Evolutionary conservation across 2,113 vertebrate genomes (phyloP).

Genomic region (Ia io): DNA sequence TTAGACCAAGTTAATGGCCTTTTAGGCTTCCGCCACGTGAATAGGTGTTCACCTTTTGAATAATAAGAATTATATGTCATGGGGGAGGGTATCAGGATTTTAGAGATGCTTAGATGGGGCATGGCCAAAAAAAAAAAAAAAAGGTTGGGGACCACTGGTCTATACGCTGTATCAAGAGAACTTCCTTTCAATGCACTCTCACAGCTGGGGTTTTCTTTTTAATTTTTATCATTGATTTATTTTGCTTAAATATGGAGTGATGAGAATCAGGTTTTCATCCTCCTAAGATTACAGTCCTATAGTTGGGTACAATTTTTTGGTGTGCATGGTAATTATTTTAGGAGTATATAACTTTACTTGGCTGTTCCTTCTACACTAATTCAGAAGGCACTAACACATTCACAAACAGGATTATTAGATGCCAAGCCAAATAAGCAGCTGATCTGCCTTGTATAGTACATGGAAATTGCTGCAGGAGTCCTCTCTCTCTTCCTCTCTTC

Average conservation of each 20-base stretch:
- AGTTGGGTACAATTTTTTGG: slow-evolving; percentile 61
- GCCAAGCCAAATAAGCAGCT: slow-evolving; percentile 67
- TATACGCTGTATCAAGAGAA: not conserved
- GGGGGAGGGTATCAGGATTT: too few species aligned
- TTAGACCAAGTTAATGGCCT: too few species aligned
- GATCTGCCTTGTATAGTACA: slow-evolving; percentile 58
- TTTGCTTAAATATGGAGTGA: slow-evolving; percentile 61
- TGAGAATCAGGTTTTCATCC: slow-evolving; percentile 43
- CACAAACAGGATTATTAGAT: slow-evolving; percentile 71
- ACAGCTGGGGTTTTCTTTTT: not conserved
- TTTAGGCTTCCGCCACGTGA: too few species aligned
- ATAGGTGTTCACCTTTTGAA: too few species aligned
- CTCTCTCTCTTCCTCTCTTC: not conserved
- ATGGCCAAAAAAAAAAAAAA: too few species aligned
- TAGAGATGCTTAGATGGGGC: too few species aligned
- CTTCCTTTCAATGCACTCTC: not conserved
- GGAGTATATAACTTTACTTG: slow-evolving; percentile 70
- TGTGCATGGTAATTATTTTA: slow-evolving; percentile 66
- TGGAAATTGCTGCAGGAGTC: slow-evolving; percentile 54
- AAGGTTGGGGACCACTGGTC: too few species aligned
- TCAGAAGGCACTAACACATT: slow-evolving; percentile 70
- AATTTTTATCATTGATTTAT: slow-evolving; percentile 65
- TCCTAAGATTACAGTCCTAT: slow-evolving; percentile 53
- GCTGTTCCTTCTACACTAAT: slow-evolving; percentile 68
- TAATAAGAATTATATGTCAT: too few species aligned